Evolutionary conservation across 2,113 vertebrate genomes (phyloP).

Genomic region (Fulmarus glacialis): DNA sequence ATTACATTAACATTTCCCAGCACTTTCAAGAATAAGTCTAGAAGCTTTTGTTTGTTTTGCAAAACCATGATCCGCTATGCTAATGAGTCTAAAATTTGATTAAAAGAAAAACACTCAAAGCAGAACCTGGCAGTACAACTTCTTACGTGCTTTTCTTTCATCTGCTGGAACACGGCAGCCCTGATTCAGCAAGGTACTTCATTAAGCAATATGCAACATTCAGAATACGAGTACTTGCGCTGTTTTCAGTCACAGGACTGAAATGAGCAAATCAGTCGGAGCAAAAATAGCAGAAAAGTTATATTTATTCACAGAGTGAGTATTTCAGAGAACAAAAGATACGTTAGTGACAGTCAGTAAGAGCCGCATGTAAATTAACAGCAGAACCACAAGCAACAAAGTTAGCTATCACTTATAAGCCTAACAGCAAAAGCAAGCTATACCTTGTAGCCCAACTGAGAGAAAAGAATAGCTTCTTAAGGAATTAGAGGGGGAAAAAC

Average conservation of each 20-base stretch:
- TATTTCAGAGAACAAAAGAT: conserved; percentile 58
- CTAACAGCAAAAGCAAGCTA: background rate
- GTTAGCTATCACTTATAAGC: background rate
- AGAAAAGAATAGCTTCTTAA: background rate
- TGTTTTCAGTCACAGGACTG: background rate
- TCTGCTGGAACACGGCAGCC: conserved; percentile 7
- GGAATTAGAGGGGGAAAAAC: background rate
- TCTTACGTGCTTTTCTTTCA: conserved; percentile 53
- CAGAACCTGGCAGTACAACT: conserved; percentile 43
- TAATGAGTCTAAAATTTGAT: conserved; percentile 60
- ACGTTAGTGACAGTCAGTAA: conserved; percentile 33
- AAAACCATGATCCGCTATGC: conserved; percentile 9
- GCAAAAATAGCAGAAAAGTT: conserved; percentile 52
- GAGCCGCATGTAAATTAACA: conserved; percentile 33
- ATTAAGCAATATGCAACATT: conserved; percentile 12
- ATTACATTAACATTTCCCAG: conserved; percentile 59
- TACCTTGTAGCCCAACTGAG: background rate
- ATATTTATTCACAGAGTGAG: conserved; percentile 44
- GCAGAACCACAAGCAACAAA: conserved; percentile 20
- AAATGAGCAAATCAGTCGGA: conserved; percentile 40
- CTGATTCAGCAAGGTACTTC: conserved; percentile 67
- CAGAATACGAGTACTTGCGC: background rate
- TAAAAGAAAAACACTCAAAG: conserved; percentile 58
- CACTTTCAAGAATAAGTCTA: conserved; percentile 46
- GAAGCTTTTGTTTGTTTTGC: conserved; percentile 44